phyloP scores from a whole-genome alignment of 2,888 invertebrate species.

The Hecatera dysodea region DNA sequence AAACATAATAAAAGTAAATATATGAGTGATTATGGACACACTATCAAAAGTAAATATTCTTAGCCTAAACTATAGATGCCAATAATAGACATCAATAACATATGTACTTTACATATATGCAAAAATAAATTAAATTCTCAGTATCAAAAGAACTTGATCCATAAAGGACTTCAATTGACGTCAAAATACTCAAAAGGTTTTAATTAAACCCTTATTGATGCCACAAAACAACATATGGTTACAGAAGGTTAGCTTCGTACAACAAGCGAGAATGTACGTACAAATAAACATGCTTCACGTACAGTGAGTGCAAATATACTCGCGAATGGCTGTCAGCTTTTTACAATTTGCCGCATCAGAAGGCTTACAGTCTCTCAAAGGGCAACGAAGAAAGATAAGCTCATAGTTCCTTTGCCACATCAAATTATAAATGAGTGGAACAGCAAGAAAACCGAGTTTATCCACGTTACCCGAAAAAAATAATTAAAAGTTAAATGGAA shows the following conservation, averaged over 20 bases:
- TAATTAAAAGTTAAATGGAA: too few species aligned
- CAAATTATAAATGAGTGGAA: too few species aligned
- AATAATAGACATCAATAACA: too few species aligned
- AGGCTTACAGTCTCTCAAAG: too few species aligned
- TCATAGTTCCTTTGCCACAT: too few species aligned
- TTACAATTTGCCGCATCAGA: too few species aligned
- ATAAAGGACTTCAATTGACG: constrained; percentile 40
- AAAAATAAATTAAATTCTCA: constrained; percentile 6
- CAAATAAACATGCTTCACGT: neutral
- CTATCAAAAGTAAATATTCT: neutral
- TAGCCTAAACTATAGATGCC: neutral
- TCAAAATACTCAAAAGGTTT: constrained; percentile 51
- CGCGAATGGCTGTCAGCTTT: too few species aligned
- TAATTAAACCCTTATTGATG: constrained; percentile 55
- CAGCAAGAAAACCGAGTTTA: too few species aligned
- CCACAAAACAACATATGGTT: neutral
- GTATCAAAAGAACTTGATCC: constrained; percentile 35
- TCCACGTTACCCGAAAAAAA: too few species aligned
- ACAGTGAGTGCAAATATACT: too few species aligned
- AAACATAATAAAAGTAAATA: neutral
- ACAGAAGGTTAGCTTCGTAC: neutral
- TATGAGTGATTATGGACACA: neutral
- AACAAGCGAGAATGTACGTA: neutral
- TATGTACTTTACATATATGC: neutral
- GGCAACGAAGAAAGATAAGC: too few species aligned